phyloP scores from a whole-genome alignment of 2,888 invertebrate species.

The Epinotia bilunana region DNA sequence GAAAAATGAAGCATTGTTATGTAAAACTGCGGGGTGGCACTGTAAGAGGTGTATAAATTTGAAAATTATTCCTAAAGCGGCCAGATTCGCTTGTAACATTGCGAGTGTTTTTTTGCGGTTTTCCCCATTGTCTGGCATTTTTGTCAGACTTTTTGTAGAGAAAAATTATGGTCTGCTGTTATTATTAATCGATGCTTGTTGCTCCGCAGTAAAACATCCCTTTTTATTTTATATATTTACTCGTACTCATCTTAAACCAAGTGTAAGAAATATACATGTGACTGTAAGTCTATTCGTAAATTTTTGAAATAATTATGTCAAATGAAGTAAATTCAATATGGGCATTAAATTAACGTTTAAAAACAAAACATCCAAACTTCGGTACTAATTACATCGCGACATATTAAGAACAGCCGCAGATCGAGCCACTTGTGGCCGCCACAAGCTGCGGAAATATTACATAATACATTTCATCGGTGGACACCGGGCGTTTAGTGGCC shows the following conservation, averaged over 20 bases:
- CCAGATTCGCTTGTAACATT: conserved; percentile 44
- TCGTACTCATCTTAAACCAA: neutral
- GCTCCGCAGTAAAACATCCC: neutral
- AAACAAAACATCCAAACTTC: neutral
- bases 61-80: conserved; percentile 44
- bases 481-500: too few species aligned
- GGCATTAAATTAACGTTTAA: neutral
- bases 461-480: too few species aligned
- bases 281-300: too few species aligned
- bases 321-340: too few species aligned
- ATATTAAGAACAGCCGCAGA: too few species aligned
- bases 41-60: conserved; percentile 45
- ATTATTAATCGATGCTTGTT: conserved; percentile 21
- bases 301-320: too few species aligned
- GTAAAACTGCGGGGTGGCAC: conserved; percentile 44
- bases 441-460: too few species aligned
- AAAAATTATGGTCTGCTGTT: conserved; percentile 30
- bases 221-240: neutral
- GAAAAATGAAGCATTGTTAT: conserved; percentile 48
- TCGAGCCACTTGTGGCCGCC: too few species aligned
- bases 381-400: neutral
- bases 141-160: conserved; percentile 24
- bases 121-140: conserved; percentile 34
- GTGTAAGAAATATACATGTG: neutral
- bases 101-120: conserved; percentile 35